Evolutionary conservation across 2,797 vertebrate species (phyloP).

Genomic region (Sebastes trivittatus): DNA sequence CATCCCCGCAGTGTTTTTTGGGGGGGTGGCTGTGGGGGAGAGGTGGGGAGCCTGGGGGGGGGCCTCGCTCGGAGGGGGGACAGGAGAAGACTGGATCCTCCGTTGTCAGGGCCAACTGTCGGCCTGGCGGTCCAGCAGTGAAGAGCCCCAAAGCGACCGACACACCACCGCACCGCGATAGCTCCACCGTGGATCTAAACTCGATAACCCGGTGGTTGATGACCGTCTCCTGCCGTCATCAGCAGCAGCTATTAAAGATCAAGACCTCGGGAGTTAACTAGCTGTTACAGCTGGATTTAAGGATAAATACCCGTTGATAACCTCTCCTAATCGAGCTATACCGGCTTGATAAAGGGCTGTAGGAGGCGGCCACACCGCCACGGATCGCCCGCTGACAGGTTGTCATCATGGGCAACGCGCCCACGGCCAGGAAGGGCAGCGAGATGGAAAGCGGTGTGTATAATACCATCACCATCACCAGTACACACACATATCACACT

Average conservation of each 20-base stretch:
- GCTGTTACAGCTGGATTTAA: constrained; percentile 37
- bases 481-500: constrained; percentile 5
- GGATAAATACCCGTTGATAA: constrained; percentile 25
- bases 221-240: constrained; percentile 6
- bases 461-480: constrained; percentile 19
- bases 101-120: constrained; percentile 54
- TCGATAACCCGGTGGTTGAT: constrained; percentile 26
- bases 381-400: constrained; percentile 72
- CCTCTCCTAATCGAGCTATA: constrained; percentile 37
- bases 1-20: constrained; percentile 28
- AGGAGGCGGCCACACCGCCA: constrained; percentile 59
- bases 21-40: constrained; percentile 47
- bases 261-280: constrained; percentile 30
- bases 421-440: constrained; percentile 91
- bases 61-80: constrained; percentile 62
- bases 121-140: constrained; percentile 42
- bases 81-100: constrained; percentile 63
- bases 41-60: constrained; percentile 67
- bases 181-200: constrained; percentile 26
- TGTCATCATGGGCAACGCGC: constrained; percentile 91
- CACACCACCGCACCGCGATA: not conserved
- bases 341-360: constrained; percentile 61
- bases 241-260: constrained; percentile 46
- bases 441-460: constrained; percentile 90
- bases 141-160: constrained; percentile 28